phyloP scores from a whole-genome alignment of 92 coral and sea anemone species.

The Paramuricea clavata region DNA sequence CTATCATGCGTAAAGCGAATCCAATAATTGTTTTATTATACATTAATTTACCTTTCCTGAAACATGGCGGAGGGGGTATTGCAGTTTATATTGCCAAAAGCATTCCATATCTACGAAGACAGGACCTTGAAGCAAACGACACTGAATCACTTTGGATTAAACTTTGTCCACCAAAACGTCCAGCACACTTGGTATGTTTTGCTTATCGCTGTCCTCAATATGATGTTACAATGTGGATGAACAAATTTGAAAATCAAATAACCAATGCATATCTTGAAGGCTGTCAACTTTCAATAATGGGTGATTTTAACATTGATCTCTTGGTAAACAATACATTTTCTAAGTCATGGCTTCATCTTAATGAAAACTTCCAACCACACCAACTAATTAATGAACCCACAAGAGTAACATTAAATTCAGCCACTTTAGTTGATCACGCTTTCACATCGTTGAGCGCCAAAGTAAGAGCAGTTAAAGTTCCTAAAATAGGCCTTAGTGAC shows the following conservation, averaged over 20 bases:
- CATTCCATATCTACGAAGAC: conserved; percentile 16
- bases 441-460: neutral
- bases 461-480: too few species aligned
- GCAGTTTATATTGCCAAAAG: conserved; percentile 1
- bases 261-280: conserved; percentile 45
- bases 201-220: too few species aligned
- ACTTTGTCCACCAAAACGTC: conserved; percentile 48
- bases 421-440: conserved; percentile 42
- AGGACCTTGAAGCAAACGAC: conserved; percentile 38
- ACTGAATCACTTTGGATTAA: conserved; percentile 47
- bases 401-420: conserved; percentile 9
- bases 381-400: conserved; percentile 46
- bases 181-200: too few species aligned
- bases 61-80: conserved; percentile 8
- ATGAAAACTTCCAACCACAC: conserved; percentile 34
- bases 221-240: conserved; percentile 29
- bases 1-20: too few species aligned
- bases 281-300: too few species aligned
- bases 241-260: conserved; percentile 43
- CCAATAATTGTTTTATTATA: too few species aligned
- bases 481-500: too few species aligned
- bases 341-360: conserved; percentile 25
- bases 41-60: neutral
- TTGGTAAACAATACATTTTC: neutral
- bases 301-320: conserved; percentile 51